A percentile compares a stretch with the other conserved stretches of the same genome.
Evolutionary conservation across 2,888 invertebrate genomes (phyloP).

Genomic region (Tenthredo distinguenda): DNA sequence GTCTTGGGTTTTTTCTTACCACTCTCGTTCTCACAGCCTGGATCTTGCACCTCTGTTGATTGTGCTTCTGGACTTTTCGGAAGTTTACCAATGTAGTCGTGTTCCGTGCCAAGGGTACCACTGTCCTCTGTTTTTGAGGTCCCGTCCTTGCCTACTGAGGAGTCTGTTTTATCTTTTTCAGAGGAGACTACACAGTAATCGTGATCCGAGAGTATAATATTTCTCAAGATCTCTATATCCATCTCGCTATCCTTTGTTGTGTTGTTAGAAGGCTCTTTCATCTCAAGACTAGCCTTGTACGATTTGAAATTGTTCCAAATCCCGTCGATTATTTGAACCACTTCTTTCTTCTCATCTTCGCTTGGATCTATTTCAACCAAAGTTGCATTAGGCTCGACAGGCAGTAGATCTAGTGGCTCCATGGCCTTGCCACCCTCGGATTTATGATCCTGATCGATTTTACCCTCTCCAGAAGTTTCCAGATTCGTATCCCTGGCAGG

Average conservation of each 20-base stretch:
- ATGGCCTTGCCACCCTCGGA: constrained; percentile 69
- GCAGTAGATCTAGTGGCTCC: constrained; percentile 65
- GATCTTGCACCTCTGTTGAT: constrained; percentile 61
- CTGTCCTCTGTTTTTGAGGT: constrained; percentile 50
- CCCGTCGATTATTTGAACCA: constrained; percentile 84
- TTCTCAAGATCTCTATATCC: constrained; percentile 67
- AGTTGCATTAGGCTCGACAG: constrained; percentile 56
- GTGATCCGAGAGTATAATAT: constrained; percentile 82
- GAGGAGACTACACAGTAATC: constrained; percentile 84
- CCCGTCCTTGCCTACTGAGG: constrained; percentile 32
- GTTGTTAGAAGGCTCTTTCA: constrained; percentile 71
- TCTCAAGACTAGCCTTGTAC: constrained; percentile 86
- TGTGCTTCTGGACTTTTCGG: constrained; percentile 56
- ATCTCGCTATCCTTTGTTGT: constrained; percentile 62
- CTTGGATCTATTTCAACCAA: constrained; percentile 70
- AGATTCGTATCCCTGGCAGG: constrained; percentile 46
- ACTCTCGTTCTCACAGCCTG: constrained; percentile 61
- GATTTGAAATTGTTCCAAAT: constrained; percentile 90
- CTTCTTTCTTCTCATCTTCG: constrained; percentile 79
- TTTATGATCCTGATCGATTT: constrained; percentile 64
- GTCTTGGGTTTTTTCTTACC: constrained; percentile 70
- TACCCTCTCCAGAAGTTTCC: constrained; percentile 68
- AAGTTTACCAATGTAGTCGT: constrained; percentile 60
- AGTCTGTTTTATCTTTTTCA: constrained; percentile 61
- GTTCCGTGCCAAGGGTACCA: constrained; percentile 60